Percentiles rank a stretch among this genome's conserved stretches.
phyloP scores from a whole-genome alignment of 1,140 invertebrate genomes.

The Drosophila asahinai region DNA sequence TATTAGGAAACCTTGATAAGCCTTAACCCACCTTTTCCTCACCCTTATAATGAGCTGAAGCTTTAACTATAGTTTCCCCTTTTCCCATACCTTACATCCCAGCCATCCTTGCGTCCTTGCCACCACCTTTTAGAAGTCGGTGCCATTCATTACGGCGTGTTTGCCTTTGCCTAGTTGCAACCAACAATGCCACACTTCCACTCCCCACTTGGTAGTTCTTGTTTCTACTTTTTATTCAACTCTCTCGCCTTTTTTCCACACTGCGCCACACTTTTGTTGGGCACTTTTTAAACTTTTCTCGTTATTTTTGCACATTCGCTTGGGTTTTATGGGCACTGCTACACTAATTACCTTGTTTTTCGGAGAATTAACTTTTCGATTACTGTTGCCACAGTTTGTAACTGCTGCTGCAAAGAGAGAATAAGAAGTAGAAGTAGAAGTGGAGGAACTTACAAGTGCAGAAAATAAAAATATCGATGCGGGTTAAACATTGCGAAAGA shows the following conservation, averaged over 20 bases:
- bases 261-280: constrained; percentile 46
- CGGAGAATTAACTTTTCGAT: constrained; percentile 83
- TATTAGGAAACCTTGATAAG: constrained; percentile 5
- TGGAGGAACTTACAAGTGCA: constrained; percentile 67
- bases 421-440: constrained; percentile 2
- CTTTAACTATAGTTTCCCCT: constrained; percentile 10
- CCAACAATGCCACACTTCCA: constrained; percentile 61
- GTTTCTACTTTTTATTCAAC: constrained; percentile 21
- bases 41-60: background rate
- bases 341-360: constrained; percentile 84
- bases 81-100: background rate
- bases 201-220: constrained; percentile 50
- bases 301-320: constrained; percentile 83
- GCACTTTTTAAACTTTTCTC: constrained; percentile 78
- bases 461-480: constrained; percentile 60
- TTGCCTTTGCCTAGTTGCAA: constrained; percentile 64
- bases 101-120: constrained; percentile 44
- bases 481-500: constrained; percentile 8
- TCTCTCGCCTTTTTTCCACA: constrained; percentile 9
- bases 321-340: constrained; percentile 79
- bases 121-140: constrained; percentile 25
- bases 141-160: constrained; percentile 73
- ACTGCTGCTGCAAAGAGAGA: constrained; percentile 12
- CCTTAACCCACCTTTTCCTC: background rate
- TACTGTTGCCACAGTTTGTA: constrained; percentile 68